Base-by-base conservation (phyloP, 2,888 invertebrate genomes). In the Scelioninae gen. 1 region DNA sequence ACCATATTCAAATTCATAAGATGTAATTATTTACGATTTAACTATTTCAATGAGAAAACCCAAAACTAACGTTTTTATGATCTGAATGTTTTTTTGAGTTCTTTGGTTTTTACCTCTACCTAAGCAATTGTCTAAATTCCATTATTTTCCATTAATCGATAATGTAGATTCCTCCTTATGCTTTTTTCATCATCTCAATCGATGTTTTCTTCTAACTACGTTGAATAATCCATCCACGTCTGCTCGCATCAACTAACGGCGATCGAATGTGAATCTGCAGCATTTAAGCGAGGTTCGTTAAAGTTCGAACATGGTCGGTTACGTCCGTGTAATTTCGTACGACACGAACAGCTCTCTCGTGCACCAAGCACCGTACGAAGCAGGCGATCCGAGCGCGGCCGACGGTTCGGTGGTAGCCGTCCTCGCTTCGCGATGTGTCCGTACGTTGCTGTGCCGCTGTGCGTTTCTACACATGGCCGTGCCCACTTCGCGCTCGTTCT, bases 401-500 rank as follows among this genome's bases (percentile, higher is more conserved):
- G 82, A 82, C 78, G 82, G 83, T 83, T 79, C 77, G 83, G 69
- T 78, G 74, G 83, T 66, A 75, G 82, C 82, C 78, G 43, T 82
- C 74, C 74, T 68, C 77, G 83, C 79, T 83, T 83, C 83, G 83
- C 62, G 83, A 83, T 83, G 83, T 80, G 79, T 80, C 76, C 76
- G 83, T 78, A 72, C 83, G 76, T 83, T 71, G 63, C 66, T 62
- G 83, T 83, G 72, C 79, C 55, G 79, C 80, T 83, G 83, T 80
- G 80, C 79, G 79, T 80, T 80, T 76, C 76, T 83, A 80, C 80
- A 83, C 83, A 83, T 83, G 83, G 83, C 83, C 83, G 83, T 80
- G 72, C 66, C 63, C 83, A 75, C 43, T 80, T 40, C 49, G 51
- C 83, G 69, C 31, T 71, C 72, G 79, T 32, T 79, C 83, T 71